These are phyloP conservation scores for Xiphophorus couchianus DNA, from an alignment of 2,113 vertebrate species.

Conservation along the genomic window DNA sequence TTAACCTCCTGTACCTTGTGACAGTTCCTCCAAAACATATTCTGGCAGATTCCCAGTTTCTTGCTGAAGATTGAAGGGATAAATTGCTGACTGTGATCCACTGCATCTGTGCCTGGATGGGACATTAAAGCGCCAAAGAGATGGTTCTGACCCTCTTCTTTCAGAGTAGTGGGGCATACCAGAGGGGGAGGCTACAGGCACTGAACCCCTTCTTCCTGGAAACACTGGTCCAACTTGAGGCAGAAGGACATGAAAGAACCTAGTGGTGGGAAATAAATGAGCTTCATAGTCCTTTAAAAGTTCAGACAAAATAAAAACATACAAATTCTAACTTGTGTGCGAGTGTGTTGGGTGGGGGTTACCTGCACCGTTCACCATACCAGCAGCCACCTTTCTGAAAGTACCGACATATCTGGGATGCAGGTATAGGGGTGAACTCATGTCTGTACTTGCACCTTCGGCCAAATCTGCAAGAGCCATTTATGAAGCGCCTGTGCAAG, in stretches of 20 bases:
- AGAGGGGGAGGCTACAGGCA: conserved; percentile 42
- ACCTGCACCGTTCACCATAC: conserved; percentile 87
- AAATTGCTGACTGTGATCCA: conserved; percentile 5
- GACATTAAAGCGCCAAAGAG: conserved; percentile 11
- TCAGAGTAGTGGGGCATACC: conserved; percentile 2
- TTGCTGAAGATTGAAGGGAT: background rate
- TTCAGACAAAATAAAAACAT: background rate
- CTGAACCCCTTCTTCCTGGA: conserved; percentile 39
- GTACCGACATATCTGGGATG: conserved; percentile 80
- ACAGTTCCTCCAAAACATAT: conserved; percentile 59
- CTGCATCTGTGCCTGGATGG: conserved; percentile 14
- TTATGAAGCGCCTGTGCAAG: conserved; percentile 80
- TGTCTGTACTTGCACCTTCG: conserved; percentile 79
- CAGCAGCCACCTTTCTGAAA: conserved; percentile 87
- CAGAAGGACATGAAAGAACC: conserved; percentile 79
- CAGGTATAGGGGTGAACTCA: conserved; percentile 58
- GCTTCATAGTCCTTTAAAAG: background rate
- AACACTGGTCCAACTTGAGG: background rate
- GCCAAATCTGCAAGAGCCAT: conserved; percentile 77
- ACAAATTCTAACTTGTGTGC: background rate
- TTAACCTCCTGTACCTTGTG: conserved; percentile 33
- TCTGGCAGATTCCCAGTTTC: conserved; percentile 21
- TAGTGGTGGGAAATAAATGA: conserved; percentile 37
- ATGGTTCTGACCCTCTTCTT: conserved; percentile 69
- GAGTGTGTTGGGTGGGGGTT: background rate